Percentiles rank a stretch among this genome's conserved stretches.
Conservation (phyloP, 1,140 invertebrate genomes). For the Galleria mellonella region DNA sequence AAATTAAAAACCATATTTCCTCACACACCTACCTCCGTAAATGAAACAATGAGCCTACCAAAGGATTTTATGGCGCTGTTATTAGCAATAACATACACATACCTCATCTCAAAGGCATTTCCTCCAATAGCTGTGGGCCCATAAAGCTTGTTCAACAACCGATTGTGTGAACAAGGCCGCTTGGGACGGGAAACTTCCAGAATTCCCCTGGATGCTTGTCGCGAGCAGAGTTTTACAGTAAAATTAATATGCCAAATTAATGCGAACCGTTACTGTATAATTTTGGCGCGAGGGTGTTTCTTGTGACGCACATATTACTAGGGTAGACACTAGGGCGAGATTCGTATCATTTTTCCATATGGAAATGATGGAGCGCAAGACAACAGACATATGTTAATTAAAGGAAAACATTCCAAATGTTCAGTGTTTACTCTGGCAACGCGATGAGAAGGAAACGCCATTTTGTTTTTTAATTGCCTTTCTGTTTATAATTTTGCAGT, state of each 20-base stretch:
- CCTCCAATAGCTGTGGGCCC: slow-evolving; percentile 42
- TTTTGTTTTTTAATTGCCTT: slow-evolving; percentile 1
- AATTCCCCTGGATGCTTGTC: slow-evolving; percentile 58
- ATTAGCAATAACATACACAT: slow-evolving; percentile 43
- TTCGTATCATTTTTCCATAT: slow-evolving; percentile 71
- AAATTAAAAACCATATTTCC: too few relatives aligned
- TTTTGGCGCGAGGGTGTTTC: slow-evolving; percentile 50
- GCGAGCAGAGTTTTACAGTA: slow-evolving; percentile 73
- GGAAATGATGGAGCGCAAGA: slow-evolving; percentile 67
- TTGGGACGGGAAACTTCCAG: slow-evolving; percentile 57
- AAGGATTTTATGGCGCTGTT: slow-evolving; percentile 34
- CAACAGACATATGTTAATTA: slow-evolving; percentile 71
- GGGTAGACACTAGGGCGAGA: slow-evolving; percentile 32
- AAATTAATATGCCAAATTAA: slow-evolving; percentile 77
- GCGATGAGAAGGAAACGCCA: slow-evolving; percentile 31
- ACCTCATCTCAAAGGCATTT: slow-evolving; percentile 34
- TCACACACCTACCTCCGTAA: not conserved
- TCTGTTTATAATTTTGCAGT: too few relatives aligned
- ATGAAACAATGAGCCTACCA: slow-evolving; percentile 2
- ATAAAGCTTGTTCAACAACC: slow-evolving; percentile 45
- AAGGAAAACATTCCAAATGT: slow-evolving; percentile 60
- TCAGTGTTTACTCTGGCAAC: slow-evolving; percentile 56
- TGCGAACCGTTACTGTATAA: slow-evolving; percentile 67
- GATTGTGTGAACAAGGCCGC: slow-evolving; percentile 62
- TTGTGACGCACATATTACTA: slow-evolving; percentile 46